phyloP scores from a whole-genome alignment of 2,888 invertebrate genomes.

The Pristionchus exspectatus region DNA sequence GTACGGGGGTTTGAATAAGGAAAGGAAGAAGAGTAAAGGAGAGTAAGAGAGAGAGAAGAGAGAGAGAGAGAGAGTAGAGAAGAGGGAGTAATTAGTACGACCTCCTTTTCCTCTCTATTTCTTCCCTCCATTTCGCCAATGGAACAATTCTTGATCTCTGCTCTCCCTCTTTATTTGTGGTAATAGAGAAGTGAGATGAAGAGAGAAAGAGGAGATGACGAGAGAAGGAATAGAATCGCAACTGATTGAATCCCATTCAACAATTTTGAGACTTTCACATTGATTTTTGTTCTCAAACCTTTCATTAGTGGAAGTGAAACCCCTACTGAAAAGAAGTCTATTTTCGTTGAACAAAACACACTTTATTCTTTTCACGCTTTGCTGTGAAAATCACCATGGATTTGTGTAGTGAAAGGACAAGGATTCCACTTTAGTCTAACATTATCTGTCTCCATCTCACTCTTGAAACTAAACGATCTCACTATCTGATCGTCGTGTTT shows the following conservation, averaged over 20 bases:
- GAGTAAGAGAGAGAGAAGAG: not conserved
- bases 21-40: conserved; percentile 1
- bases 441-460: not conserved
- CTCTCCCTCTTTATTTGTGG: not conserved
- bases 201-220: not conserved
- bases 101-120: conserved; percentile 23
- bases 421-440: not conserved
- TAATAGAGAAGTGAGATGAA: not conserved
- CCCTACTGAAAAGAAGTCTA: not conserved
- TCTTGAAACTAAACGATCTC: not conserved
- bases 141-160: not conserved
- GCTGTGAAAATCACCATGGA: conserved; percentile 9
- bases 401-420: not conserved
- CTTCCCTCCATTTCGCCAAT: not conserved
- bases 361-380: not conserved
- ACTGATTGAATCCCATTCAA: not conserved
- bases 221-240: not conserved
- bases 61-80: not conserved
- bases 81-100: not conserved
- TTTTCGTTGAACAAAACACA: not conserved
- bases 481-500: not conserved
- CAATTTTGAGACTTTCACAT: not conserved
- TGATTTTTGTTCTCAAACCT: not conserved
- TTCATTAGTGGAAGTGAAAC: not conserved
- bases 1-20: not conserved